Percentiles rank a stretch among this genome's conserved stretches.
Conservation (phyloP, 2,797 vertebrate genomes). For the Notamacropus eugenii region DNA sequence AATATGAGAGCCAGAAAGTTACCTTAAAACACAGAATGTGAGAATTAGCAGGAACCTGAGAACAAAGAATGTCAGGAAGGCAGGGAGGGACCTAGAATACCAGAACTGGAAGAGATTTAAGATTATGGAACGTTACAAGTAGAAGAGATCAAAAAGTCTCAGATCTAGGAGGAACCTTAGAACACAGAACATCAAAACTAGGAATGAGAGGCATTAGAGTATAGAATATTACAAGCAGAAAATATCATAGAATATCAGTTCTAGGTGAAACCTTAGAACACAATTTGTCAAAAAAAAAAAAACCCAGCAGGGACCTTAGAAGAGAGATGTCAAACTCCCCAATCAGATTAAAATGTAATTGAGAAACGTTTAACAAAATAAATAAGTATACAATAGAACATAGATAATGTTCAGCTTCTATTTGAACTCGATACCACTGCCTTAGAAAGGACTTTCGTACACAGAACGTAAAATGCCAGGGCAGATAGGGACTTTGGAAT, state of each 20-base stretch:
- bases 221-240: neutral
- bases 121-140: neutral
- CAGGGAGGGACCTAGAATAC: neutral
- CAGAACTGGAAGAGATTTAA: neutral
- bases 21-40: neutral
- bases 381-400: neutral
- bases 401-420: neutral
- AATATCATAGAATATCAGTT: neutral
- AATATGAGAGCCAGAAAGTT: neutral
- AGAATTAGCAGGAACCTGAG: neutral
- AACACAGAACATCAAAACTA: neutral
- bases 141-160: neutral
- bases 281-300: neutral
- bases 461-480: neutral
- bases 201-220: neutral
- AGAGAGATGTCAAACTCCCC: neutral
- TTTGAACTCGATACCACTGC: neutral
- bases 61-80: neutral
- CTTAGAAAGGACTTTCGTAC: neutral
- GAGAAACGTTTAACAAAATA: neutral
- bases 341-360: neutral
- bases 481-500: neutral
- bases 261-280: neutral
- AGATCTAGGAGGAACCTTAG: neutral
- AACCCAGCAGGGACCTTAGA: neutral